Evolutionary conservation across 2,113 vertebrate genomes (phyloP), one percentile per base, ranked within the genome.

Genomic region (Varanus salvator): DNA sequence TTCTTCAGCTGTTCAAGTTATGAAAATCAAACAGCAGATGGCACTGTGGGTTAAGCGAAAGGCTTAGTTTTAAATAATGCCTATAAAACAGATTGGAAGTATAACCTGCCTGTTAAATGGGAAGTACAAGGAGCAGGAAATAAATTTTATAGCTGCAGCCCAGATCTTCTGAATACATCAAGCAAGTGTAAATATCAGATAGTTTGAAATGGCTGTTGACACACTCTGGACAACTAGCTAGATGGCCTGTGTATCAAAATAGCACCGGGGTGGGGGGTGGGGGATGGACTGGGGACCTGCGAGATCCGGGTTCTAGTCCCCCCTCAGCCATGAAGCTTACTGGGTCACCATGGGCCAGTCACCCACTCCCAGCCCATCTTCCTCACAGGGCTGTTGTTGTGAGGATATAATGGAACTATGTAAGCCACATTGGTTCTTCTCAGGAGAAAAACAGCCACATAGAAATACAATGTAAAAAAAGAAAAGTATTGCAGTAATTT

Each of bases 21-120:
- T 90, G 85, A 85, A 80, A 80, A 76, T 5, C 23, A 44, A 85
- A n/a, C 88, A 71, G 34, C 86, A 89, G 80, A 29, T 80, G 84
- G 21, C 69, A 4, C 44, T 87, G 25, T 23, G 23, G 84, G 38
- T 23, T 44, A 89, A 76, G 0, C 38, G 72, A 84, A 82, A 80
- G 31, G 17, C 27, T 27, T 4, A 0, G 11, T 2, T 31, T 91
- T 88, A 88, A 88, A 88, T 34, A 69, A 85, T 57, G 3, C 34
- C 71, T 78, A 72, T 87, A 64, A 38, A 80, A 17, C 14, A 19
- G 71, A 74, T 8, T 3, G 21, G 60, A 29, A 91, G 80, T 3
- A 5, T 38, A 44, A 48, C 0, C 0, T 19, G 4, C 54, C 44
- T 38, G 29, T 68, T 3, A 78, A 52, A 8, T 50, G 15, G 6